Conservation (phyloP, 2,797 vertebrate genomes). For the Sebastes diploproa region DNA sequence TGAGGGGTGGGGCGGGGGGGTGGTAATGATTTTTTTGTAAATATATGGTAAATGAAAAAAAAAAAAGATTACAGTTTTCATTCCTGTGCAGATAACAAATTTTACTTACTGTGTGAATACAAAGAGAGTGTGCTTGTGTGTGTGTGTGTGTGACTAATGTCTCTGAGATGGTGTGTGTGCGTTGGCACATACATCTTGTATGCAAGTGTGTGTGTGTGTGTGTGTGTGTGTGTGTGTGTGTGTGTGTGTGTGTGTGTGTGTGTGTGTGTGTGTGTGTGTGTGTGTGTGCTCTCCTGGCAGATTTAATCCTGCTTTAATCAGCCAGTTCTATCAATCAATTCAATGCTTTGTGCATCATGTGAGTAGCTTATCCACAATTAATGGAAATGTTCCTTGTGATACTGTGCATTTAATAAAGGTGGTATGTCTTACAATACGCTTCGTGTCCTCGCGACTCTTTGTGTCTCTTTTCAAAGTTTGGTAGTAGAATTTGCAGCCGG, state of each 20-base stretch:
- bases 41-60: constrained; percentile 61
- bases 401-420: constrained; percentile 99
- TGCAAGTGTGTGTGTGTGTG: constrained; percentile 32
- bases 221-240: constrained; percentile 40
- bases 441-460: not conserved
- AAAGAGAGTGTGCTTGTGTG: constrained; percentile 29
- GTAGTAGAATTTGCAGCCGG: not conserved
- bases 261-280: constrained; percentile 33
- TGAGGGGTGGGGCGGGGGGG: constrained; percentile 9
- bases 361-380: constrained; percentile 96
- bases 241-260: constrained; percentile 29
- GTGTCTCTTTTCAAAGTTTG: not conserved
- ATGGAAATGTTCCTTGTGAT: constrained; percentile 97
- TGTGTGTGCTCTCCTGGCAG: constrained; percentile 68
- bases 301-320: constrained; percentile 89
- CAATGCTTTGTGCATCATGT: constrained; percentile 93
- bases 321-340: constrained; percentile 88
- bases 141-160: constrained; percentile 8
- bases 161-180: constrained; percentile 31
- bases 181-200: constrained; percentile 38
- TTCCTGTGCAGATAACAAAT: constrained; percentile 73
- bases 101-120: constrained; percentile 75
- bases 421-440: constrained; percentile 86
- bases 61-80: constrained; percentile 68
- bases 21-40: constrained; percentile 75